phyloP scores from a whole-genome alignment of 35 echinoderm and acorn worm species.

The Ptychodera flava region DNA sequence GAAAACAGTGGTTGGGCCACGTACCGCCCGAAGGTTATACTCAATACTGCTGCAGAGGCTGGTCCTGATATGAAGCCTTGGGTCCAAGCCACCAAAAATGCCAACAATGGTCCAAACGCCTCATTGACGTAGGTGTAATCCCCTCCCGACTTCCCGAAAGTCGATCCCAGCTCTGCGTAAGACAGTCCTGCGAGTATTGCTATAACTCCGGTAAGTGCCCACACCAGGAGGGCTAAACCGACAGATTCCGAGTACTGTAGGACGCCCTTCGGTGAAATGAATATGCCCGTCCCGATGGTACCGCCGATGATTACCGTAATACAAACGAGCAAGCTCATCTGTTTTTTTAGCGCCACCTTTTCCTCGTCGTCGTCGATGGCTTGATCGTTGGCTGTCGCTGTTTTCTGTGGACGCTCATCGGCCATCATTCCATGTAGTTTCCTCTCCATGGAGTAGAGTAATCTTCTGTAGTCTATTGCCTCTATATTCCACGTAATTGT shows the following conservation, averaged over 20 bases:
- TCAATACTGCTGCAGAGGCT: conserved; percentile 23
- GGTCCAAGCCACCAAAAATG: conserved; percentile 59
- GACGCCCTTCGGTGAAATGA: conserved; percentile 67
- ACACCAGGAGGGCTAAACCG: conserved; percentile 47
- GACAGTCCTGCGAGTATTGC: conserved; percentile 53
- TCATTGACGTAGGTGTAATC: conserved; percentile 68
- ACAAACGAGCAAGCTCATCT: conserved; percentile 46
- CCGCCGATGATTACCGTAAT: conserved; percentile 43
- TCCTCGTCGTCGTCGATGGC: no score
- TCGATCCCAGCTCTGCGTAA: conserved; percentile 69
- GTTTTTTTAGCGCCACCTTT: conserved; percentile 23
- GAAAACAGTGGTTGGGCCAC: conserved; percentile 25
- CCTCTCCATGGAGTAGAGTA: no score
- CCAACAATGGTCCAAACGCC: conserved; percentile 29
- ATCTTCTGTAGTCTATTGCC: no score
- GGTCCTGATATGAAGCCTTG: conserved; percentile 30
- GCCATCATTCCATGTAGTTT: no score
- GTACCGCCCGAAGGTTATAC: conserved; percentile 39
- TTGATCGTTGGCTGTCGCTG: no score
- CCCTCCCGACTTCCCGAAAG: conserved; percentile 56
- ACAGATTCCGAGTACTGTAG: conserved; percentile 48
- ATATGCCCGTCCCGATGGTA: conserved; percentile 85
- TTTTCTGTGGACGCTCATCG: no score
- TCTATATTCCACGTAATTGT: no score
- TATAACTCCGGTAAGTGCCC: conserved; percentile 53